Conservation (phyloP, 1,140 invertebrate species). For the Ditylenchus dipsaci region DNA sequence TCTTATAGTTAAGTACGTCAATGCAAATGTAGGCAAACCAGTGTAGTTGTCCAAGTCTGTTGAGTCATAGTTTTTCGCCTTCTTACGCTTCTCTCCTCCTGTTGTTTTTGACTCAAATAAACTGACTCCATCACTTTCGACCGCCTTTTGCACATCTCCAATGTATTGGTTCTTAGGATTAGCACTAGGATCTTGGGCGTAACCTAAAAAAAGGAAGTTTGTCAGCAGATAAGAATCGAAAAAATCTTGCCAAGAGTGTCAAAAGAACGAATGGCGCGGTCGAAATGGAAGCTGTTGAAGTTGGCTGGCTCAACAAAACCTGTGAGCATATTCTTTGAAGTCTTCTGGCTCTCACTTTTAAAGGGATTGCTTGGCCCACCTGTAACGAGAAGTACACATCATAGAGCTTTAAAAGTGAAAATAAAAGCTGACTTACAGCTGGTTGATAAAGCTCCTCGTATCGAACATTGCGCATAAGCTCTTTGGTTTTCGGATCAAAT, state of each 20-base stretch:
- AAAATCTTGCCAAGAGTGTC: constrained; percentile 62
- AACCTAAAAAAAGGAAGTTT: too few relatives aligned
- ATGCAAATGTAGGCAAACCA: constrained; percentile 30
- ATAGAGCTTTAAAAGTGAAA: neutral
- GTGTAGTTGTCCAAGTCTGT: constrained; percentile 77
- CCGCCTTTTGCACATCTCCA: constrained; percentile 49
- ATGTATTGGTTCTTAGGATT: constrained; percentile 63
- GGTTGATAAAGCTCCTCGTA: constrained; percentile 92
- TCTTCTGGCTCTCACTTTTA: constrained; percentile 48
- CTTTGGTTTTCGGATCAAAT: constrained; percentile 71
- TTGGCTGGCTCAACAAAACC: constrained; percentile 91
- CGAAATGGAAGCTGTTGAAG: constrained; percentile 94
- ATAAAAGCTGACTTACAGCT: constrained; percentile 54
- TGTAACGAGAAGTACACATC: constrained; percentile 15
- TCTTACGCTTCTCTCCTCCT: constrained; percentile 74
- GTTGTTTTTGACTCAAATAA: constrained; percentile 56
- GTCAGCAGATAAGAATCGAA: too few relatives aligned
- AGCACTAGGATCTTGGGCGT: constrained; percentile 85
- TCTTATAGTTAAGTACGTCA: neutral
- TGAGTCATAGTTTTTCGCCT: constrained; percentile 82
- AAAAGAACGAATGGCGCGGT: constrained; percentile 92
- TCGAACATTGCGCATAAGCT: constrained; percentile 84
- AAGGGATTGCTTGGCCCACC: constrained; percentile 55
- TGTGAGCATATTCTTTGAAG: constrained; percentile 79
- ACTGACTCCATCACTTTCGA: constrained; percentile 35